Evolutionary conservation across 2,888 invertebrate genomes (phyloP), one percentile per base, ranked within the genome.

Genomic region (Actias luna): DNA sequence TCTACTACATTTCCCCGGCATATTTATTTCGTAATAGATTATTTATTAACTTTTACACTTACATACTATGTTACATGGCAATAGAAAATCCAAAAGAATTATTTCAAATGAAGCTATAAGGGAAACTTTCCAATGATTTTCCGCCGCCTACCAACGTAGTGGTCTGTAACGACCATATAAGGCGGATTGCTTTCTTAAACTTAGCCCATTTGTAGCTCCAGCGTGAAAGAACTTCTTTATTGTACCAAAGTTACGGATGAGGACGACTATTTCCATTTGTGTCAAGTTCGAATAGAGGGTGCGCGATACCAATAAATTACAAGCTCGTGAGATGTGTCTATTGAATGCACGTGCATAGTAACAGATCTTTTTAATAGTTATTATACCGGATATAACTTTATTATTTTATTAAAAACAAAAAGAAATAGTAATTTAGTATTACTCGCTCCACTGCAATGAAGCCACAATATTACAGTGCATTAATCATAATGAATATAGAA

Each of bases 131-230:
- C 80, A 84, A 87, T 82, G 87, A 85, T 85, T 87, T 87, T 87
- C 88, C 89, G 84, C 88, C 80, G 78, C 80, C 80, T 79, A 77
- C 83, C 83, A 59, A 78, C 80, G 78, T 85, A 87, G 86, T 85
- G 86, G 87, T 87, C 85, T 85, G 83, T 88, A 89, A 89, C 89
- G 88, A 88, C 87, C 89, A 88, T 90, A 90, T 89, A 90, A 89
- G 88, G 87, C 84, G 88, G 88, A 90, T 91, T 90, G 91, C 91
- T 90, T 90, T 88, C 89, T 86, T 87, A 89, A 91, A 91, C 85
- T 91, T 90, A 86, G 87, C 89, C 89, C 89, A 91, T 91, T 91
- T 89, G 87, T 87, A 88, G 84, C 79, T 82, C 76, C 80, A 74
- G 83, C 80, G 81, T 81, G 78, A 78, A 87, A 81, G 82, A 90